Conservation (phyloP, 1,140 invertebrate species). For the Drosophila aff. region DNA sequence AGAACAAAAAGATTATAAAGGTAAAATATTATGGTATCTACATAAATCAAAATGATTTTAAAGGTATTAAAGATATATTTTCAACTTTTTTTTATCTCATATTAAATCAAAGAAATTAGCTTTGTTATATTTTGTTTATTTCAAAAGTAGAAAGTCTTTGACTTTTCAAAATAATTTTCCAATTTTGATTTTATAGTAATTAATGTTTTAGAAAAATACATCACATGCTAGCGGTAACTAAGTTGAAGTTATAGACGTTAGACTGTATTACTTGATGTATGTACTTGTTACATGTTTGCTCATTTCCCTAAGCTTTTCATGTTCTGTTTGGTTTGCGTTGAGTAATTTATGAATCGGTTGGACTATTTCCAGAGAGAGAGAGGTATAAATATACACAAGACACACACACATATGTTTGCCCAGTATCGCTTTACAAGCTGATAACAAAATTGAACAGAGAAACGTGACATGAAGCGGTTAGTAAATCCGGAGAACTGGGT, state of each 20-base stretch:
- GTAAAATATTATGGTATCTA: too few relatives aligned
- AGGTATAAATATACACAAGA: slow-evolving; percentile 6
- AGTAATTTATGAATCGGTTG: slow-evolving; percentile 51
- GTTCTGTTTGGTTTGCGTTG: slow-evolving; percentile 36
- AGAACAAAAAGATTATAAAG: too few relatives aligned
- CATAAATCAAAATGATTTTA: too few relatives aligned
- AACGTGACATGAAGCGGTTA: slow-evolving; percentile 36
- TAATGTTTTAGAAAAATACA: background rate
- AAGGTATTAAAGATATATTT: too few relatives aligned
- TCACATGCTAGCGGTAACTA: too few relatives aligned
- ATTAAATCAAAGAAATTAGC: too few relatives aligned
- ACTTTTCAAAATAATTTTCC: too few relatives aligned
- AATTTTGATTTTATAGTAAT: background rate
- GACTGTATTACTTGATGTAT: background rate
- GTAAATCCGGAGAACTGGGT: slow-evolving; percentile 1
- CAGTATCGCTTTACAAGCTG: slow-evolving; percentile 36
- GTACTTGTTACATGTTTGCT: background rate
- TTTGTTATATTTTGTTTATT: too few relatives aligned
- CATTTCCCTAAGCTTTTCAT: slow-evolving; percentile 13
- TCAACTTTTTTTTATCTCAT: too few relatives aligned
- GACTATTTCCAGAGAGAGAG: slow-evolving; percentile 5
- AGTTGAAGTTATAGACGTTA: background rate
- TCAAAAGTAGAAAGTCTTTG: too few relatives aligned
- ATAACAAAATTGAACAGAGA: slow-evolving; percentile 41
- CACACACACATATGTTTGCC: slow-evolving; percentile 1